Conservation (phyloP, 1,140 invertebrate species). For the Cyphomyrmex costatus region DNA sequence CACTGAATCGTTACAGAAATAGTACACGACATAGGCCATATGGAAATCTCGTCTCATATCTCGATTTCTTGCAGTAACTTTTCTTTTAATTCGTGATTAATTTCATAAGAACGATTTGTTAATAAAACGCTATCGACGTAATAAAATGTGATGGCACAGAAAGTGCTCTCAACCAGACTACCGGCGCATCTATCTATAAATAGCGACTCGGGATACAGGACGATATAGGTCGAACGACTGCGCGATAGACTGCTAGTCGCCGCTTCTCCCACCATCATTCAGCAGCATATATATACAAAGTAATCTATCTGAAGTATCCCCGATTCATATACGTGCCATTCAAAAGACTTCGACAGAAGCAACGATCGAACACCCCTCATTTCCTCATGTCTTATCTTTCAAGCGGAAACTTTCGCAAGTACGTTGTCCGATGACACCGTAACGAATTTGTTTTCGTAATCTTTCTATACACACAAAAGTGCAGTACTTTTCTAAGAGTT, state of each 20-base stretch:
- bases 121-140: background rate
- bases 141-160: constrained; percentile 42
- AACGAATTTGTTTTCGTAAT: constrained; percentile 24
- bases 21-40: background rate
- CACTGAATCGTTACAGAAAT: background rate
- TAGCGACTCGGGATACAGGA: constrained; percentile 47
- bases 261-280: constrained; percentile 26
- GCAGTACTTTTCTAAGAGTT: constrained; percentile 10
- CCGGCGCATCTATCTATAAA: constrained; percentile 50
- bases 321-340: constrained; percentile 56
- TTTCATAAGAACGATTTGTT: constrained; percentile 4
- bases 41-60: background rate
- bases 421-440: background rate
- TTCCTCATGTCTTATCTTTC: background rate
- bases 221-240: constrained; percentile 54
- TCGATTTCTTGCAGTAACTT: background rate
- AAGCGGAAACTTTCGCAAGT: background rate
- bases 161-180: constrained; percentile 34
- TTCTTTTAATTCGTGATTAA: constrained; percentile 13
- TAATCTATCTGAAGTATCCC: constrained; percentile 43
- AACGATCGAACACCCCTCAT: constrained; percentile 35
- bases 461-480: background rate
- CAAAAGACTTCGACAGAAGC: constrained; percentile 27
- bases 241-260: constrained; percentile 58
- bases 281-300: constrained; percentile 8